Conservation (phyloP, 2,113 vertebrate genomes). For the Neodontobutis hainanensis region DNA sequence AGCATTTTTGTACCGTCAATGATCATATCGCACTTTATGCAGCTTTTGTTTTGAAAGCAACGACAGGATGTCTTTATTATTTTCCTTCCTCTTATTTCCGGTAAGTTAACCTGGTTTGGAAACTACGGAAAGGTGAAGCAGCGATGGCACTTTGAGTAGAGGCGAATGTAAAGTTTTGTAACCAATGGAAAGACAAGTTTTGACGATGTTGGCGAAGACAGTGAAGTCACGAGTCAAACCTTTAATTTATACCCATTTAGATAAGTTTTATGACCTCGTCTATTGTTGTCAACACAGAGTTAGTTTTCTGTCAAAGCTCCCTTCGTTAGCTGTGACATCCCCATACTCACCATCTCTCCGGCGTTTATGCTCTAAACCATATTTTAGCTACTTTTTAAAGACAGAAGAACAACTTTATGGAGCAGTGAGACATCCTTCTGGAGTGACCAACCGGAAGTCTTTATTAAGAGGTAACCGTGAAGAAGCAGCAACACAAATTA, state of each 20-base stretch:
- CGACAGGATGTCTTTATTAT: background rate
- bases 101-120: background rate
- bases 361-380: background rate
- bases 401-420: background rate
- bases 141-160: background rate
- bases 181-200: background rate
- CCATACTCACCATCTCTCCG: constrained; percentile 1
- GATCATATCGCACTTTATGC: too few relatives aligned
- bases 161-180: background rate
- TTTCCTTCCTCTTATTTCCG: background rate
- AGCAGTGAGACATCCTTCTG: background rate
- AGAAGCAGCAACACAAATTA: background rate
- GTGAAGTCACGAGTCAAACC: background rate
- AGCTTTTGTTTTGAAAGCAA: constrained; percentile 43
- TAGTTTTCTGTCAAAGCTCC: too few relatives aligned
- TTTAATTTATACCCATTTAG: background rate
- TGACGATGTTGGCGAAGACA: constrained; percentile 38
- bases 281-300: background rate
- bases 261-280: background rate
- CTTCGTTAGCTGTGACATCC: background rate
- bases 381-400: background rate
- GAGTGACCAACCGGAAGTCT: background rate
- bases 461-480: constrained; percentile 53
- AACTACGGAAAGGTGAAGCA: constrained; percentile 1
- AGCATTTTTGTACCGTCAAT: too few relatives aligned